Evolutionary conservation across 2,888 invertebrate species (phyloP).

Genomic region (Dicycla oo): DNA sequence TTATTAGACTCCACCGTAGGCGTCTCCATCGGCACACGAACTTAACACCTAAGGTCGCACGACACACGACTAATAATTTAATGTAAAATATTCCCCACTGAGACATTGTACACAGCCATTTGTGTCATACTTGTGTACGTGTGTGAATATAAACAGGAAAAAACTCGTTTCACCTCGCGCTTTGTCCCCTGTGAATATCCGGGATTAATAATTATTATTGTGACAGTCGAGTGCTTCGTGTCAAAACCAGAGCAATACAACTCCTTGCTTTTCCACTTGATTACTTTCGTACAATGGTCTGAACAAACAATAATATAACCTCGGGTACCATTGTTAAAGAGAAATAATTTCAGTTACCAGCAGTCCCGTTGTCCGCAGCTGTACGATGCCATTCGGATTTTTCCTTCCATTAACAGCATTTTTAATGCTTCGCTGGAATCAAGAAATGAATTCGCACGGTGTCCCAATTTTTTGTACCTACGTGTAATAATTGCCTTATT

Average conservation of each 20-base stretch:
- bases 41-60: constrained; percentile 38
- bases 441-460: constrained; percentile 41
- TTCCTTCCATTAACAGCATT: constrained; percentile 62
- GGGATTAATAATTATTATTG: constrained; percentile 71
- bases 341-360: constrained; percentile 68
- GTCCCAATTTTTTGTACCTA: constrained; percentile 31
- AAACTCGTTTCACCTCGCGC: constrained; percentile 51
- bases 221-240: constrained; percentile 65
- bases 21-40: constrained; percentile 28
- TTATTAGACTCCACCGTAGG: constrained; percentile 29
- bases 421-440: constrained; percentile 56
- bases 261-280: constrained; percentile 80
- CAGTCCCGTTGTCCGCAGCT: constrained; percentile 57
- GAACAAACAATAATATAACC: constrained; percentile 80
- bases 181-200: constrained; percentile 60
- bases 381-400: constrained; percentile 60
- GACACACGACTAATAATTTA: constrained; percentile 52
- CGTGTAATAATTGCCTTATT: constrained; percentile 40
- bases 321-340: constrained; percentile 73
- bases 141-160: constrained; percentile 44
- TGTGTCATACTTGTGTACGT: constrained; percentile 41
- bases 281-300: constrained; percentile 77
- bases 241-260: constrained; percentile 73
- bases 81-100: constrained; percentile 52
- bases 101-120: constrained; percentile 52